phyloP scores from a whole-genome alignment of 2,797 vertebrate genomes.

The Gymnothorax javanicus region DNA sequence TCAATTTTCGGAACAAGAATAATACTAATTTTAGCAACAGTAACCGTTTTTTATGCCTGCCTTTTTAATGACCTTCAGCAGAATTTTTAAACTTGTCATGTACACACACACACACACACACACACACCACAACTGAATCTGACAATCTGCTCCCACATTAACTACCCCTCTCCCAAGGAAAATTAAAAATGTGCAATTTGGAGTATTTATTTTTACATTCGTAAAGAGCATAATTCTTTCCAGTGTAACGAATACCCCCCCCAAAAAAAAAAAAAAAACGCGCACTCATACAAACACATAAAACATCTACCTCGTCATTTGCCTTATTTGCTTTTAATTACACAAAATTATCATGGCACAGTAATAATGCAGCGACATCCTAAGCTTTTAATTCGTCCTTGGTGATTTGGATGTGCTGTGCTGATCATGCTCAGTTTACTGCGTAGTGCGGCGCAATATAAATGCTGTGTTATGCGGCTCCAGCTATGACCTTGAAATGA shows the following conservation, averaged over 20 bases:
- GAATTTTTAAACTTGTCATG: constrained; percentile 45
- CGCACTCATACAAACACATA: background rate
- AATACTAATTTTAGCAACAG: constrained; percentile 52
- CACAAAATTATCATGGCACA: background rate
- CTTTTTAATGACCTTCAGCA: constrained; percentile 65
- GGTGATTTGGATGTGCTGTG: constrained; percentile 12
- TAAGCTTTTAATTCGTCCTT: background rate
- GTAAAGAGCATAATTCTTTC: background rate
- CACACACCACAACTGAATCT: background rate
- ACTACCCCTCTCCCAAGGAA: background rate
- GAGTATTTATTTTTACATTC: background rate
- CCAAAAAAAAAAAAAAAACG: background rate
- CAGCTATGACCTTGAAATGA: constrained; percentile 73
- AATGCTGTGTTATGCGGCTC: constrained; percentile 74
- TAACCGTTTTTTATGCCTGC: constrained; percentile 67
- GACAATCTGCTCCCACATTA: background rate
- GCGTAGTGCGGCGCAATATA: constrained; percentile 68
- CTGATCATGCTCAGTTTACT: constrained; percentile 59
- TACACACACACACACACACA: background rate
- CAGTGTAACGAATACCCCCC: background rate
- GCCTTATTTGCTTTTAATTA: background rate
- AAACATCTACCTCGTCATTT: background rate
- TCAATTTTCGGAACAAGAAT: constrained; percentile 27
- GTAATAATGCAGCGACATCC: background rate
- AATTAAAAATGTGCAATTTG: background rate